Base-by-base conservation (phyloP, 2,888 invertebrate species). In the Drosophila anceps region DNA sequence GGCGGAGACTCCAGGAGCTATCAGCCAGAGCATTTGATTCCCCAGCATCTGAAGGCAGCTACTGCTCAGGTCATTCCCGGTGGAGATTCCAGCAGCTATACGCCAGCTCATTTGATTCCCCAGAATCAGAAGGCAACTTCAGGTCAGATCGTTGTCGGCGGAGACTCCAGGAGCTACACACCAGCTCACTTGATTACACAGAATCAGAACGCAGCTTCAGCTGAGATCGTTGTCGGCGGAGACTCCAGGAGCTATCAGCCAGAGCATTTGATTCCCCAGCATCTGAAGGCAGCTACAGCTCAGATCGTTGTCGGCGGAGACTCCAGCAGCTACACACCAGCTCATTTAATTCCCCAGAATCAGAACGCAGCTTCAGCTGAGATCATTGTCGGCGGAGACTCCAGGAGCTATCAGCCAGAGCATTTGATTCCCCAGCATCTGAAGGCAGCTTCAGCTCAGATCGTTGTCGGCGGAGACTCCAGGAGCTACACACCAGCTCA, bases 401-500 rank as follows among this genome's bases (percentile, higher is more conserved):
- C 65, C 4, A 69, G 58, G 58, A 78, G 74, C 31, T 68, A 78
- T 27, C 79, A 74, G 27, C 71, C 78, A 0, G 67, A 37, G 37
- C 62, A 76, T 37, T 24, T 69, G 20, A 59, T 62, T 54, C 63
- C 67, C 0, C 44, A 43, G 1, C 10, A 57, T 2, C 10, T 62
- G 13, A 15, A 50, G 15, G 27, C n/a, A n/a, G 62, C n/a, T 1
- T 9, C 63, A 1, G 55, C 53, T 20, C 43, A 59, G 9, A 13
- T 73, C 0, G 13, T 44, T n/a, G 57, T 60, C 9, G 79, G 71
- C 3, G 27, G 39, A 5, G 77, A 70, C 35, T 7, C 24, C 4
- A 66, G 65, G 62, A 78, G 79, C 58, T 78, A 79, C 53, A 75
- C 75, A 39, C 70, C 79, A 0, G 60, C 27, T 4, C 48, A 79